Evolutionary conservation across 1,140 invertebrate species (phyloP), one percentile per base, ranked within the genome.

Genomic region (Helicorthomorpha holstii): DNA sequence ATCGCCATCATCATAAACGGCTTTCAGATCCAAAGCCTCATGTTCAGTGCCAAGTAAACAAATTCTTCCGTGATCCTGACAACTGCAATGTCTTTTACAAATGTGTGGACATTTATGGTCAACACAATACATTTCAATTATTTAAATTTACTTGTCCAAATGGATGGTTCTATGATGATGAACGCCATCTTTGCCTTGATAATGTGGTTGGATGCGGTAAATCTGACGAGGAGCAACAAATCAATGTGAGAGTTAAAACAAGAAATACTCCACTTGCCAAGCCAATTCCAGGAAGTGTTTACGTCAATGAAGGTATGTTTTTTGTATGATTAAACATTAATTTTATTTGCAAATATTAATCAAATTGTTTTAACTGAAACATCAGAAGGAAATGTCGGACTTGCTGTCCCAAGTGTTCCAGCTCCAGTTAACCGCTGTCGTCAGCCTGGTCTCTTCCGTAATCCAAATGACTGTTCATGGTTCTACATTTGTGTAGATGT

Each of bases 401-500:
- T 16, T 16, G 16, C 16, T 16, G 16, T 16, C 7, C 7, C 44
- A 46, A 46, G 12, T 19, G 44, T 25, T 7, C 19, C 44, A 21
- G 4, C 44, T 22, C 7, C 7, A 10, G 25, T 46, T 46, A 25
- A 22, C 4, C 44, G 44, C 12, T 49, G 48, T 23, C 12, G n/a
- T 4, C 41, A 27, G 12, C n/a, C 22, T 7, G 48, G 48, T 10
- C 14, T 49, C 7, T 49, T 49, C 22, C 7, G 48, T 7, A 12
- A 16, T 49, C 24, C 24, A 24, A 23, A 49, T 26, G 48, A 49
- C 26, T 49, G 48, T 27, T 7, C 4, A 10, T 42, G 24, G 24
- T 49, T 49, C 21, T 49, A 49, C 26, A 34, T 24, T 16, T 49
- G 48, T 23, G 48, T 49, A 4, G 48, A 49, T 27, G 22, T 49